Evolutionary conservation across 2,888 invertebrate genomes (phyloP).

Genomic region (Agrotis exclamationis): DNA sequence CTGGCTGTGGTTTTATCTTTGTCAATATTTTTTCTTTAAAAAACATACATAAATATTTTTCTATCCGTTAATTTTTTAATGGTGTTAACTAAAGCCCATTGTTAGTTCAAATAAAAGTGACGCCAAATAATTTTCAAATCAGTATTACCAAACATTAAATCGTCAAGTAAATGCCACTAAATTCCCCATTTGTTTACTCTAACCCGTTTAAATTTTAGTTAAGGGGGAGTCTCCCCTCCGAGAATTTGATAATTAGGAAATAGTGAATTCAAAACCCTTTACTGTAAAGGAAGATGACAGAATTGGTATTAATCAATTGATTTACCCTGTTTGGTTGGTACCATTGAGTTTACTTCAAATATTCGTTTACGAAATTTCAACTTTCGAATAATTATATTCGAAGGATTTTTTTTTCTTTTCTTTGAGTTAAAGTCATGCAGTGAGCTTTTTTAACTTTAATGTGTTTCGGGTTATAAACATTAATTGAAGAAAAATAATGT

Average conservation of each 20-base stretch:
- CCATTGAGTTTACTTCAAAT: slow-evolving; percentile 6
- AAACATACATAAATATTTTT: no score
- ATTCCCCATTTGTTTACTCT: slow-evolving; percentile 69
- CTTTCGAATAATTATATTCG: background rate
- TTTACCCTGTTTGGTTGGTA: slow-evolving; percentile 65
- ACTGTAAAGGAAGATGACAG: slow-evolving; percentile 75
- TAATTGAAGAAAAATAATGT: background rate
- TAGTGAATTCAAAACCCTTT: slow-evolving; percentile 87
- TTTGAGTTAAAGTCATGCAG: no score
- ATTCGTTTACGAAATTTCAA: background rate
- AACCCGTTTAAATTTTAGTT: slow-evolving; percentile 67
- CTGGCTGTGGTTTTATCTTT: no score
- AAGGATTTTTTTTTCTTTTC: background rate
- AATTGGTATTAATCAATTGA: slow-evolving; percentile 78
- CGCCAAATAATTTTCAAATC: slow-evolving; percentile 15
- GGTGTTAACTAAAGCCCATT: no score
- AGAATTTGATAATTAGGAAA: slow-evolving; percentile 87
- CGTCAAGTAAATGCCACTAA: slow-evolving; percentile 55
- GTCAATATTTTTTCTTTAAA: no score
- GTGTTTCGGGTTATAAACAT: no score
- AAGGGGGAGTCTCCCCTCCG: slow-evolving; percentile 75
- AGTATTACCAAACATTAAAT: slow-evolving; percentile 25
- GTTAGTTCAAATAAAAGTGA: background rate
- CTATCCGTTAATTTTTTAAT: no score
- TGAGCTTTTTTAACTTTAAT: no score